These are phyloP conservation scores for Strigamia transsilvanica DNA, from an alignment of 2,888 invertebrate genomes.

Conservation along the genomic window DNA sequence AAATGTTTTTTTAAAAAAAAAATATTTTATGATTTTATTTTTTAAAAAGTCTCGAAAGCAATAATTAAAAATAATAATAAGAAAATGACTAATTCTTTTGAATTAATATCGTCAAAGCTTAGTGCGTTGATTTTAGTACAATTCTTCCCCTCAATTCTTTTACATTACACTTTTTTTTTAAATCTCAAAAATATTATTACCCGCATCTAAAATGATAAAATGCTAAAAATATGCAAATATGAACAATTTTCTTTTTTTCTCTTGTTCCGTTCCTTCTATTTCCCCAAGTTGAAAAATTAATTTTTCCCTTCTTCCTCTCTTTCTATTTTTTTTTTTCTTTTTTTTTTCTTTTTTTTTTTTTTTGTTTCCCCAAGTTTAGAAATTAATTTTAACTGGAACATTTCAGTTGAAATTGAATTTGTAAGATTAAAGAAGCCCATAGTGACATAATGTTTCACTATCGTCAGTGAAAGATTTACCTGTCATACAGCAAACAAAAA, in stretches of 20 bases:
- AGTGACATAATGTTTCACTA: background rate
- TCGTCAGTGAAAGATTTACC: conserved; percentile 40
- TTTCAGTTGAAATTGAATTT: conserved; percentile 17
- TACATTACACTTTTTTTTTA: background rate
- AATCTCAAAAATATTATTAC: background rate
- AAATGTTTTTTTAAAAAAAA: too few relatives aligned
- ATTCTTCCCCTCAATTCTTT: background rate
- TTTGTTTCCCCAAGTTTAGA: background rate
- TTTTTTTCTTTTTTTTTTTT: background rate
- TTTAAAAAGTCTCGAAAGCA: too few relatives aligned
- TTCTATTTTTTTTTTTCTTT: background rate
- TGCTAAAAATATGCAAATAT: background rate
- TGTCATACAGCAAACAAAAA: conserved; percentile 43
- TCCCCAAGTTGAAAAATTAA: too few relatives aligned
- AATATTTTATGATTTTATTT: too few relatives aligned
- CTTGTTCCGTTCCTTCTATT: background rate
- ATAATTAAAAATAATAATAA: too few relatives aligned
- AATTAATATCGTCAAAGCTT: background rate
- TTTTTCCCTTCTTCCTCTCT: background rate
- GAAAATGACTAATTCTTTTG: background rate
- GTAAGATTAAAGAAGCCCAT: background rate
- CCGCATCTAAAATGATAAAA: conserved; percentile 6
- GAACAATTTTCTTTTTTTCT: background rate
- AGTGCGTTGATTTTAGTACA: background rate
- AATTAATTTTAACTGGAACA: conserved; percentile 12